Evolutionary conservation across 2,797 vertebrate species (phyloP).

Genomic region (Sebastes minor): DNA sequence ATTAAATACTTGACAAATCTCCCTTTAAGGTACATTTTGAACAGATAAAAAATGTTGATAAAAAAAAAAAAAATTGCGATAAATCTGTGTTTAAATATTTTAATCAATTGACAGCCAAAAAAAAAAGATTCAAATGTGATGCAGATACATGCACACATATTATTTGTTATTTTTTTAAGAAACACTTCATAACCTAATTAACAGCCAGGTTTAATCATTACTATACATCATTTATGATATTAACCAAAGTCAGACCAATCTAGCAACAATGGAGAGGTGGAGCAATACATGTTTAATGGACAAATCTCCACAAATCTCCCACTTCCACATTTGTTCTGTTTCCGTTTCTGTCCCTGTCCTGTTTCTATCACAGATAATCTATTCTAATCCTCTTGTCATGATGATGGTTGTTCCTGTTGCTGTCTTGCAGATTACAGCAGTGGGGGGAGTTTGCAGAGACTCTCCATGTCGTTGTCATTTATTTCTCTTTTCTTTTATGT

Average conservation of each 20-base stretch:
- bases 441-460: background rate
- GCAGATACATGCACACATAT: background rate
- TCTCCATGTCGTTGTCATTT: background rate
- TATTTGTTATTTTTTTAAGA: background rate
- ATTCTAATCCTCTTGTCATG: constrained; percentile 44
- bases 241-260: background rate
- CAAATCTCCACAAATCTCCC: background rate
- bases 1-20: too few species aligned
- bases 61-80: too few species aligned
- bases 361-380: constrained; percentile 48
- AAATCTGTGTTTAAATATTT: too few species aligned
- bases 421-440: constrained; percentile 36
- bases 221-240: background rate
- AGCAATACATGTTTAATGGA: background rate
- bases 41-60: too few species aligned
- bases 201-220: background rate
- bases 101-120: background rate
- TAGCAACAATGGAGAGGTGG: background rate
- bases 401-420: constrained; percentile 16
- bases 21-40: too few species aligned
- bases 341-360: constrained; percentile 5
- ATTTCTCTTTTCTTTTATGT: constrained; percentile 3
- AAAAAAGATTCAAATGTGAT: background rate
- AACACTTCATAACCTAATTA: background rate
- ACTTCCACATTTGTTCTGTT: constrained; percentile 1